Conservation (phyloP, 1,140 invertebrate species). For the Panagrolaimus sp. region DNA sequence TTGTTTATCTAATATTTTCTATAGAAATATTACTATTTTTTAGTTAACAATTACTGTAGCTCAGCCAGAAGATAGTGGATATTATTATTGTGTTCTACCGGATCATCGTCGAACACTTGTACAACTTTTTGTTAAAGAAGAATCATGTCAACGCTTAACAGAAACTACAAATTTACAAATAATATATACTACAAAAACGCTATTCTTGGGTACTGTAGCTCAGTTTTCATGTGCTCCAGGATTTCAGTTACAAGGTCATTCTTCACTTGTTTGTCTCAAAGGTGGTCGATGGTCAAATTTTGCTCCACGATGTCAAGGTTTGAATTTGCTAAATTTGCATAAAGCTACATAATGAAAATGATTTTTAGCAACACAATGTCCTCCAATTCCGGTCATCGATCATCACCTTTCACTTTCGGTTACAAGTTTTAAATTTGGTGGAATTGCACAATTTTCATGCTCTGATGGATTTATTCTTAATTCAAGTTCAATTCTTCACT, state of each 20-base stretch:
- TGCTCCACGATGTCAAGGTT: slow-evolving; percentile 35
- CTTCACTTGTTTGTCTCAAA: slow-evolving; percentile 36
- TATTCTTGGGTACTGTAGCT: slow-evolving; percentile 34
- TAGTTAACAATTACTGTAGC: slow-evolving; percentile 38
- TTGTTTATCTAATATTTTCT: background rate
- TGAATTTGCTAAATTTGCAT: background rate
- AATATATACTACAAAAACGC: background rate
- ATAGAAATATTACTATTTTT: slow-evolving; percentile 19
- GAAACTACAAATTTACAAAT: background rate
- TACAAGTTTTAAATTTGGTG: slow-evolving; percentile 42
- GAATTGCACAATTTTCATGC: slow-evolving; percentile 40
- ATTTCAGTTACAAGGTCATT: slow-evolving; percentile 31
- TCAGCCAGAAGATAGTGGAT: slow-evolving; percentile 42
- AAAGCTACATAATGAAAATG: background rate
- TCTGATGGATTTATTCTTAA: slow-evolving; percentile 18
- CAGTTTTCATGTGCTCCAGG: slow-evolving; percentile 37
- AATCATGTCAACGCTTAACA: background rate
- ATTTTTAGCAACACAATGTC: slow-evolving; percentile 33
- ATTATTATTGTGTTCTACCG: slow-evolving; percentile 44
- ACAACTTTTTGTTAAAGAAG: slow-evolving; percentile 33
- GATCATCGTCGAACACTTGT: slow-evolving; percentile 36
- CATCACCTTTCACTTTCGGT: slow-evolving; percentile 33
- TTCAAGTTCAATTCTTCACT: slow-evolving; percentile 32
- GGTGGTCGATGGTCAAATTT: slow-evolving; percentile 47
- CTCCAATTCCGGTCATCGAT: slow-evolving; percentile 33